Evolutionary conservation across 2,113 vertebrate species (phyloP).

Genomic region (Pica pica): DNA sequence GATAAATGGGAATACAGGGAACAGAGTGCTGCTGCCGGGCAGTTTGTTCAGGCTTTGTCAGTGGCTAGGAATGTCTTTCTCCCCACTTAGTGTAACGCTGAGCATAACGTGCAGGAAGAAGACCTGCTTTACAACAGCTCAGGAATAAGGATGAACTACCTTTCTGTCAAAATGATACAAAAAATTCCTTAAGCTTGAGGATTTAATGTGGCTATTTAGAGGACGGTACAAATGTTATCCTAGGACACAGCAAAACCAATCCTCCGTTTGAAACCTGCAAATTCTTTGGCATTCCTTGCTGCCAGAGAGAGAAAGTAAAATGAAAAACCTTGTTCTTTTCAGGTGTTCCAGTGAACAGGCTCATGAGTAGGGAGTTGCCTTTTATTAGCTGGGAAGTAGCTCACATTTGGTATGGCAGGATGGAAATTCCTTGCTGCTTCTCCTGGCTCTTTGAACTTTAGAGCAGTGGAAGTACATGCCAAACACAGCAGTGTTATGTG

Average conservation of each 20-base stretch:
- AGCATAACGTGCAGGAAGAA: neutral
- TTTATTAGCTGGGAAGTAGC: neutral
- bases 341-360: neutral
- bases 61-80: neutral
- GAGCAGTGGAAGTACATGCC: rapidly evolving
- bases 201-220: neutral
- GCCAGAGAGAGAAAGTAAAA: neutral
- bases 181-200: neutral
- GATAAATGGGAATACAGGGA: neutral
- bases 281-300: neutral
- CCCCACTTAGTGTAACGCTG: neutral
- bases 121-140: neutral
- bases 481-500: neutral
- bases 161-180: neutral
- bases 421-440: neutral
- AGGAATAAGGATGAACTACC: neutral
- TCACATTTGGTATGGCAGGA: neutral
- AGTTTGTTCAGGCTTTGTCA: neutral
- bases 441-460: neutral
- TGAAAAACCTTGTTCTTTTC: neutral
- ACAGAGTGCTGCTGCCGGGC: neutral
- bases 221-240: neutral
- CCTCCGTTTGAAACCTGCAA: neutral
- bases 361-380: neutral
- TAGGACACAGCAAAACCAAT: neutral